These are phyloP conservation scores for Passer montanus DNA, from an alignment of 2,113 vertebrate species.

Conservation along the genomic window DNA sequence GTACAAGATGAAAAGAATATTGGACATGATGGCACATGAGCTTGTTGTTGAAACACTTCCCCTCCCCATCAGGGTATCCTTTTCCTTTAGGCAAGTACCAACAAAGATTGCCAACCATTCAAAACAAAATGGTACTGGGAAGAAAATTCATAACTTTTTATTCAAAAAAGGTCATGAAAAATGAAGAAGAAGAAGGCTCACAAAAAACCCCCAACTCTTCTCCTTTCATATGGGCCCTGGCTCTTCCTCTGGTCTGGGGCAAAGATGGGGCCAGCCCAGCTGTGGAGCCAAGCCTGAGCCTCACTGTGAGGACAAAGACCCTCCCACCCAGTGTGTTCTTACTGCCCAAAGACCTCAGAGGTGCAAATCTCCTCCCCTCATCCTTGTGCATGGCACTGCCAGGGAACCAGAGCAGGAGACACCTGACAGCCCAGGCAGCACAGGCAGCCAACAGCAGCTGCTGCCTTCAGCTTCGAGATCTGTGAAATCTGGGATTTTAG, in stretches of 20 bases:
- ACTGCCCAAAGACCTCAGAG: not conserved
- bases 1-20: not conserved
- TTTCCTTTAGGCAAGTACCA: not conserved
- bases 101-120: not conserved
- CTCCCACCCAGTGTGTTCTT: not conserved
- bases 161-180: not conserved
- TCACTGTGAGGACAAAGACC: not conserved
- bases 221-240: not conserved
- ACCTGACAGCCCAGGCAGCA: not conserved
- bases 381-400: not conserved
- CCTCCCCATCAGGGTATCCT: not conserved
- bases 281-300: not conserved
- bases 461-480: not conserved
- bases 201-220: accelerated
- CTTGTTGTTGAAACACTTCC: not conserved
- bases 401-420: not conserved
- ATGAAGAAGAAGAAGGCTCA: not conserved
- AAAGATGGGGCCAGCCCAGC: not conserved
- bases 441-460: not conserved
- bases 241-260: not conserved
- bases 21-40: not conserved
- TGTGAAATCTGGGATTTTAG: not conserved
- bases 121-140: not conserved
- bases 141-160: not conserved
- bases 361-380: not conserved